Base-by-base conservation (phyloP, 1,140 invertebrate species). In the Sitobion miscanthi region DNA sequence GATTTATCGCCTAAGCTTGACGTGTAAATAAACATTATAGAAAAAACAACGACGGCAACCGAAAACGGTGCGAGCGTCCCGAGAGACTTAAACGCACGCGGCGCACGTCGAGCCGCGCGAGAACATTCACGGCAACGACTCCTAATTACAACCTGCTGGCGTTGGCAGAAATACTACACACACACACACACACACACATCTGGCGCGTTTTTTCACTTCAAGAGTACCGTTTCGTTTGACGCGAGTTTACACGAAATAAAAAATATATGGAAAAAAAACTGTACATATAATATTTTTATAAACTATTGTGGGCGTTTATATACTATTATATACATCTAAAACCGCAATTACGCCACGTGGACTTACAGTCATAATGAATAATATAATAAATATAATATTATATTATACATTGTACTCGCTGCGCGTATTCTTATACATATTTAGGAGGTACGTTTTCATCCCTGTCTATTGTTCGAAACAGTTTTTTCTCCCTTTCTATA, bases 1-100 rank as follows among this genome's bases (percentile, higher is more conserved):
- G 87, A 89, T 89, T 89, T 89, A 89, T 89, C 49, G 87, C 87
- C 49, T 52, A 89, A 89, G 52, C 86, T 52, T 23, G 86, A 89
- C 87, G 87, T 38, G 87, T 38, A 89, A 89, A 89, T 52, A 89
- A 89, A 89, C 87, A 54, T 54, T 54, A 38, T 23, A 54, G n/a
- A 35, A 88, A 47, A 88, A 45, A 88, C 62, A n/a, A 88, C 17
- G 2, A 17, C 5, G 3, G 52, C 17, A 30, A 87, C 49, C 25
- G 86, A 89, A 54, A 89, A n/a, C n/a, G n/a, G 38, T 35, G 49
- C n/a, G 47, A 23, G 85, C 45, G 85, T 87, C 49, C 30, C 45
- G 7, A 54, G 87, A 54, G 87, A 89, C 87, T 89, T 89, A 9
- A 89, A 89, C 49, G 86, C 47, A 17, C 25, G 23, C 38, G 38